Conservation (phyloP, 2,113 vertebrate genomes). For the Gopherus flavomarginatus region DNA sequence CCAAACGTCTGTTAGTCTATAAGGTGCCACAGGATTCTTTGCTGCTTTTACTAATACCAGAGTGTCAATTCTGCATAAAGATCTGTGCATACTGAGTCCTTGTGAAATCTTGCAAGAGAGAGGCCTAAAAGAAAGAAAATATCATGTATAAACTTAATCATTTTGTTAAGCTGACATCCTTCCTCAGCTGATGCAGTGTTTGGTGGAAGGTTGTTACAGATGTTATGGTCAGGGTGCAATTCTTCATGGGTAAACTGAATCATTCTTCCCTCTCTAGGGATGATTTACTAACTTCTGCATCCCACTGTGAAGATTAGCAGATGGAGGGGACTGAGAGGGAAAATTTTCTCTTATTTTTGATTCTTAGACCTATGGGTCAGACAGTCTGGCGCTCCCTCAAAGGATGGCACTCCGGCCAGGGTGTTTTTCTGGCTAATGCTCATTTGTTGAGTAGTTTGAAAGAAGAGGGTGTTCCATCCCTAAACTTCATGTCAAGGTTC, state of each 20-base stretch:
- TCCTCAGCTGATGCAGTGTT: slow-evolving; percentile 18
- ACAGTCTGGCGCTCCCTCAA: not conserved
- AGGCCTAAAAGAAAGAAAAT: not conserved
- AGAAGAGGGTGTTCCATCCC: not conserved
- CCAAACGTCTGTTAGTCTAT: too few species aligned
- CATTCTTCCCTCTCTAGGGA: slow-evolving; percentile 62
- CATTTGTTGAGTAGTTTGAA: not conserved
- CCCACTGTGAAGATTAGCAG: slow-evolving; percentile 53
- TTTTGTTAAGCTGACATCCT: not conserved
- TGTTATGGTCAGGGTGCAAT: slow-evolving; percentile 59
- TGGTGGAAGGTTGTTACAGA: slow-evolving; percentile 47
- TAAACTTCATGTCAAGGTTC: not conserved
- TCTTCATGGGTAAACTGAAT: slow-evolving; percentile 42
- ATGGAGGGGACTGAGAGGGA: not conserved
- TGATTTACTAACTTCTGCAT: slow-evolving; percentile 65
- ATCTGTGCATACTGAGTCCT: not conserved
- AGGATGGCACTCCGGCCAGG: not conserved
- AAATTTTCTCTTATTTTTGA: not conserved
- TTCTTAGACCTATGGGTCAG: not conserved
- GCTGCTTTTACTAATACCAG: not conserved
- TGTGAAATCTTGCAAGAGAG: not conserved
- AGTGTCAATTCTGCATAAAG: not conserved
- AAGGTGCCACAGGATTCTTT: too few species aligned
- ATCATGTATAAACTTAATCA: not conserved
- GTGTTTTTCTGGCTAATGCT: not conserved